Base-by-base conservation (phyloP, 2,888 invertebrate species). In the Drosophila recens region DNA sequence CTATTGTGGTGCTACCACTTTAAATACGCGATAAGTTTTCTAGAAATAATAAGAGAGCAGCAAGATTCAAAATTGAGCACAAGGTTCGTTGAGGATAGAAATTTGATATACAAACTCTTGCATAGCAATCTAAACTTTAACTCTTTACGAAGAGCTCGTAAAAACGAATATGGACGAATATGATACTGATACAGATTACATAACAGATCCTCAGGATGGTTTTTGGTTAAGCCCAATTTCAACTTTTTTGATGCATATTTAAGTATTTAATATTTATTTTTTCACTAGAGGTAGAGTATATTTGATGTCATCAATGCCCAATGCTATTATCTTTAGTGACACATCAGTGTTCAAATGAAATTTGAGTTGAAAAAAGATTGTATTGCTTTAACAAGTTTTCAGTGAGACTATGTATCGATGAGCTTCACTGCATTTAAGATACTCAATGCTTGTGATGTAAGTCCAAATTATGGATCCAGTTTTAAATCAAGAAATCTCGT, bases 361-460 rank as follows among this genome's bases (percentile, higher is more conserved):
- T 23, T 23, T 45, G 23, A 45, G 23, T 45, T 13, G 45, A 23
- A 23, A 1, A 6, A 15, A 42, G 17, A 34, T 51, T 51, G 51
- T 13, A 51, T 20, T 23, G 15, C n/a, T 10, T 27, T 43, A 23
- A 43, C 54, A 17, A 43, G 42, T 43, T 54, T 43, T 13, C 9
- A 17, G 8, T 54, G 9, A 38, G 17, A 15, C 15, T 11, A n/a
- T 61, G 20, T 43, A 65, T 49, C 43, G 69, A 79, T 53, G 56
- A 38, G 79, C 79, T 46, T 59, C 45, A 69, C 42, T 73, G 82
- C 23, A 11, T 15, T 51, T 27, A 23, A 38, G 11, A 17, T 17
- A 36, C 34, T 15, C 6, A 42, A 15, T 27, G n/a, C n/a, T 54
- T 4, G 4, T 13, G 17, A n/a, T 5, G 17, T 17, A 46, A 36